Percentiles rank a stretch among this genome's conserved stretches.
Conservation (phyloP, 1,140 invertebrate genomes). For the Hypsibius dujardini region DNA sequence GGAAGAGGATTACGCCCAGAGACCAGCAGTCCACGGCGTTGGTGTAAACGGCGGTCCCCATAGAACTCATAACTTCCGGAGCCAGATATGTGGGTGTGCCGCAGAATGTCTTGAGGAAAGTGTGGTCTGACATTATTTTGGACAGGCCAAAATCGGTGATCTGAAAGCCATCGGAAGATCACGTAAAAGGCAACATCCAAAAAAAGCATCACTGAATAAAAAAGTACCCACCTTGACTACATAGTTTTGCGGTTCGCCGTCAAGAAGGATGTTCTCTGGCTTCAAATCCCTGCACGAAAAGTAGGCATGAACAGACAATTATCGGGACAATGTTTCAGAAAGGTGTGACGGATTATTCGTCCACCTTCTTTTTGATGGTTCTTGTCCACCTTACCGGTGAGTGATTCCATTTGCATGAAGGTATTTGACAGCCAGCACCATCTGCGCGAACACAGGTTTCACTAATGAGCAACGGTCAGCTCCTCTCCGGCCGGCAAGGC, state of each 20-base stretch:
- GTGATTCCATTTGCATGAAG: conserved; percentile 61
- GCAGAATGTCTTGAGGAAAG: conserved; percentile 65
- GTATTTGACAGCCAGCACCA: conserved; percentile 57
- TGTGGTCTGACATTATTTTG: conserved; percentile 56
- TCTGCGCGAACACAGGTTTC: conserved; percentile 65
- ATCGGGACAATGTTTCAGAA: too few relatives aligned
- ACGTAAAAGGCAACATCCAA: background rate
- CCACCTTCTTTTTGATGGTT: too few relatives aligned
- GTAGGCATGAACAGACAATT: too few relatives aligned
- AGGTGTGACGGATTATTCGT: too few relatives aligned
- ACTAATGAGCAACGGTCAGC: conserved; percentile 41
- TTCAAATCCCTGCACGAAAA: too few relatives aligned
- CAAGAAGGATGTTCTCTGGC: too few relatives aligned
- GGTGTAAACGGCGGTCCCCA: conserved; percentile 44
- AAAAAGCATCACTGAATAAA: background rate
- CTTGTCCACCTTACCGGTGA: conserved; percentile 37
- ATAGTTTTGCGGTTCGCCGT: too few relatives aligned
- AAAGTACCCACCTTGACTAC: too few relatives aligned
- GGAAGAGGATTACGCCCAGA: conserved; percentile 67
- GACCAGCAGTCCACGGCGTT: conserved; percentile 73
- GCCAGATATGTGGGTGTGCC: conserved; percentile 69
- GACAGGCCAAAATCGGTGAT: conserved; percentile 69
- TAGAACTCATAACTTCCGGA: conserved; percentile 56
- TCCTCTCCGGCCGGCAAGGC: conserved; percentile 47
- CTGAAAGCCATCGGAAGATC: conserved; percentile 34